Evolutionary conservation across 2,113 vertebrate genomes (phyloP).

Genomic region (Procavia capensis): DNA sequence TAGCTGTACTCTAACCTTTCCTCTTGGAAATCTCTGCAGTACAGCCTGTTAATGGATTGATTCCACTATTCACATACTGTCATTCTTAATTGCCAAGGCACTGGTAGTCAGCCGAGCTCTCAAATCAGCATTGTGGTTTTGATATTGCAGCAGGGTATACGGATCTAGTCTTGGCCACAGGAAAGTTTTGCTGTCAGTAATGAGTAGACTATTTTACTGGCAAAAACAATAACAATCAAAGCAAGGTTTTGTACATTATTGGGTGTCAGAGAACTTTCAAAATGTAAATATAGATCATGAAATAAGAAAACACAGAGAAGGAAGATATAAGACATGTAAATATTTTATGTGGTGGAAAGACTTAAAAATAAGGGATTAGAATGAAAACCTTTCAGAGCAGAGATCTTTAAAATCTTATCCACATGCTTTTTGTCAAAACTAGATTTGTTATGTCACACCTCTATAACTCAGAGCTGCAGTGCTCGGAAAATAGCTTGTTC

Average conservation of each 20-base stretch:
- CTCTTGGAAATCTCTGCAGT: constrained; percentile 9
- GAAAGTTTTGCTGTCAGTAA: constrained; percentile 21
- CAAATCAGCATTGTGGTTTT: constrained; percentile 13
- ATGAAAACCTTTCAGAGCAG: constrained; percentile 54
- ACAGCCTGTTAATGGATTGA: not conserved
- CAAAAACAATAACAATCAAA: not conserved
- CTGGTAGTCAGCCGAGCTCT: constrained; percentile 36
- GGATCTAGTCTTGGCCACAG: constrained; percentile 51
- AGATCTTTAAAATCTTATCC: constrained; percentile 55
- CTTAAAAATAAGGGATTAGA: not conserved
- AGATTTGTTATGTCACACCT: constrained; percentile 60
- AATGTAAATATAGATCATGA: constrained; percentile 20
- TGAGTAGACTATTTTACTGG: constrained; percentile 24
- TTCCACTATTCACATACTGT: constrained; percentile 11
- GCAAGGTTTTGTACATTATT: not conserved
- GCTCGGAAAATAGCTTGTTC: constrained; percentile 50
- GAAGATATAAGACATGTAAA: constrained; percentile 15
- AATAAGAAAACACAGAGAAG: not conserved
- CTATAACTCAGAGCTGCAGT: not conserved
- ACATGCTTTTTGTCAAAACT: constrained; percentile 28
- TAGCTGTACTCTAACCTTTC: not conserved
- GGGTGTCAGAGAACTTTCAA: not conserved
- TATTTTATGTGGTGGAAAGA: constrained; percentile 46
- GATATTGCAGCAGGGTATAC: not conserved
- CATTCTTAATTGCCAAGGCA: constrained; percentile 36